Evolutionary conservation across 2,113 vertebrate genomes (phyloP).

Genomic region (Marmota monax): DNA sequence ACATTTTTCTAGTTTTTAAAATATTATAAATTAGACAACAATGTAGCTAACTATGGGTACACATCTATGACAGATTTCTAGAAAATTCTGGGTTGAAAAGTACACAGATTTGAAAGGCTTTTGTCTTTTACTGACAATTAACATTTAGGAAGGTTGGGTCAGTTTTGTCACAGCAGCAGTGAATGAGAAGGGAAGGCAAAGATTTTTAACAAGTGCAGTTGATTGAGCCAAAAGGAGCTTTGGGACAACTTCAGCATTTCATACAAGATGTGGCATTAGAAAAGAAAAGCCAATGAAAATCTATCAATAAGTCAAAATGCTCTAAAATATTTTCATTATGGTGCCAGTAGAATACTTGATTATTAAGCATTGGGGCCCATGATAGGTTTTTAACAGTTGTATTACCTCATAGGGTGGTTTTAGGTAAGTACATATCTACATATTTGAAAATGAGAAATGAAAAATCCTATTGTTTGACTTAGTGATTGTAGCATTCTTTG

Average conservation of each 20-base stretch:
- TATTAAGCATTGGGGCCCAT: not conserved
- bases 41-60: not conserved
- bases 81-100: not conserved
- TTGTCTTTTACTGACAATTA: not conserved
- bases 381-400: not conserved
- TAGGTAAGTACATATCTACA: not conserved
- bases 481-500: not conserved
- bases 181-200: not conserved
- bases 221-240: not conserved
- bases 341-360: not conserved
- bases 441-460: constrained; percentile 3
- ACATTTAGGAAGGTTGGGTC: not conserved
- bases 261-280: not conserved
- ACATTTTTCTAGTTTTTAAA: not conserved
- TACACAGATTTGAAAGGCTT: not conserved
- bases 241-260: not conserved
- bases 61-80: not conserved
- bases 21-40: not conserved
- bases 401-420: not conserved
- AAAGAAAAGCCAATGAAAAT: not conserved
- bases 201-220: not conserved
- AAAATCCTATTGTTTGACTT: not conserved
- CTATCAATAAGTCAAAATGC: not conserved
- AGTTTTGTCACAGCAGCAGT: not conserved
- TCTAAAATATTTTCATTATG: not conserved